Percentiles rank a stretch among this genome's conserved stretches.
These are phyloP conservation scores for Halichondria panicea DNA, from an alignment of 37 sponge, comb jelly and placozoan genomes.

Conservation along the genomic window DNA sequence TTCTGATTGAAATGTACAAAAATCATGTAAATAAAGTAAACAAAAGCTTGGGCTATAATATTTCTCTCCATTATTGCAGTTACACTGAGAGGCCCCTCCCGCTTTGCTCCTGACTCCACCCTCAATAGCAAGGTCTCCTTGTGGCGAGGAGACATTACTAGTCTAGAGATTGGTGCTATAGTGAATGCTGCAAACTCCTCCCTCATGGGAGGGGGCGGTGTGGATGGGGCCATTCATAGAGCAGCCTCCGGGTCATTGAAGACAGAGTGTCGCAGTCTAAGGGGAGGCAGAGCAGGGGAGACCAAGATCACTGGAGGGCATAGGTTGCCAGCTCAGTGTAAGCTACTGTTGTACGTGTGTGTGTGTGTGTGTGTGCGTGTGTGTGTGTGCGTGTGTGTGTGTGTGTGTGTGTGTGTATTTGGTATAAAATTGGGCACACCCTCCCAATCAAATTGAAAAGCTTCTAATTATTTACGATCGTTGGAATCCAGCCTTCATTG, in stretches of 20 bases:
- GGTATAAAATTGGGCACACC: too few species aligned
- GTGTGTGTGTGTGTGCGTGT: not conserved
- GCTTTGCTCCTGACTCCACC: not conserved
- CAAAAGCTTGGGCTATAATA: too few species aligned
- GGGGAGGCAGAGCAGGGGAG: slow-evolving; percentile 78
- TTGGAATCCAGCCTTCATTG: too few species aligned
- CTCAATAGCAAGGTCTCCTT: slow-evolving; percentile 78
- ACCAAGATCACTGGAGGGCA: slow-evolving; percentile 74
- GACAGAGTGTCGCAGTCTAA: slow-evolving; percentile 68
- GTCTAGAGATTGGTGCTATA: slow-evolving; percentile 91
- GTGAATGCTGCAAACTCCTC: slow-evolving; percentile 96
- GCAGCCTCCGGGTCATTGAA: slow-evolving; percentile 74
- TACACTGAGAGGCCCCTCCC: not conserved
- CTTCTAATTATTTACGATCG: too few species aligned
- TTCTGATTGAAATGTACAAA: not conserved
- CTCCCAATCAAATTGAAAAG: too few species aligned
- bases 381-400: not conserved
- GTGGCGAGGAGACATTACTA: slow-evolving; percentile 92
- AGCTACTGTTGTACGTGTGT: not conserved
- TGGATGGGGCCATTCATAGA: slow-evolving; percentile 90
- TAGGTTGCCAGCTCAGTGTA: slow-evolving; percentile 85
- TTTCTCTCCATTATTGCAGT: too few species aligned
- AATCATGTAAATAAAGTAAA: not conserved
- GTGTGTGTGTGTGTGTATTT: not conserved
- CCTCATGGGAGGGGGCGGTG: slow-evolving; percentile 95